phyloP scores from a whole-genome alignment of 2,797 vertebrate genomes.

The Lacerta bilineata region DNA sequence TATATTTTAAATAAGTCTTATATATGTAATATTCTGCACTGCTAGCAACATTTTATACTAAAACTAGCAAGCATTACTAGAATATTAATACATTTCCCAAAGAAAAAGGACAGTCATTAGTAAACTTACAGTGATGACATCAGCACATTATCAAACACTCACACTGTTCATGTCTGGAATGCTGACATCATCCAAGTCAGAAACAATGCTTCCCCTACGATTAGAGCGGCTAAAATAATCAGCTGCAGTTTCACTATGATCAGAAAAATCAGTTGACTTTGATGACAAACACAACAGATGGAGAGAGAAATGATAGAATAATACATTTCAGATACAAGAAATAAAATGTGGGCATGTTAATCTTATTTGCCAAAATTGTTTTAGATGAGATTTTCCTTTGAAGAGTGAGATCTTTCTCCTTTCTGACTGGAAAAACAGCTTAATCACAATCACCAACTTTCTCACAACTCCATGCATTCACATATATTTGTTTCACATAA shows the following conservation, averaged over 20 bases:
- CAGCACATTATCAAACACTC: conserved; percentile 81
- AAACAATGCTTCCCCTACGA: conserved; percentile 93
- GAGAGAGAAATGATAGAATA: conserved; percentile 49
- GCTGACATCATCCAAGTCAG: conserved; percentile 90
- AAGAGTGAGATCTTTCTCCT: neutral
- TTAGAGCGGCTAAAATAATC: conserved; percentile 96
- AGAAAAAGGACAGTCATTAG: conserved; percentile 18
- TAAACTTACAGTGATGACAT: conserved; percentile 26
- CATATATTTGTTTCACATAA: neutral
- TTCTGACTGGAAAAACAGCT: no score
- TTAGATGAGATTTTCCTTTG: neutral
- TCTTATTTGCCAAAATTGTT: neutral
- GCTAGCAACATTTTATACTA: neutral
- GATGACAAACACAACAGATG: conserved; percentile 61
- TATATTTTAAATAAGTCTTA: neutral
- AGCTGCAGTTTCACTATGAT: conserved; percentile 91
- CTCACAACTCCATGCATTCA: neutral
- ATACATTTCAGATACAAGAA: conserved; percentile 27
- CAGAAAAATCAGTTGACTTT: conserved; percentile 91
- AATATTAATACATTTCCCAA: neutral
- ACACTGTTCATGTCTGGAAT: conserved; percentile 89
- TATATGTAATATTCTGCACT: neutral
- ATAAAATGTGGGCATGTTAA: neutral
- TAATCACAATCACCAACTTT: neutral
- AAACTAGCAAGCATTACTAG: neutral